Conservation (phyloP, 2,888 invertebrate genomes). For the Flabesymbios commensalis region DNA sequence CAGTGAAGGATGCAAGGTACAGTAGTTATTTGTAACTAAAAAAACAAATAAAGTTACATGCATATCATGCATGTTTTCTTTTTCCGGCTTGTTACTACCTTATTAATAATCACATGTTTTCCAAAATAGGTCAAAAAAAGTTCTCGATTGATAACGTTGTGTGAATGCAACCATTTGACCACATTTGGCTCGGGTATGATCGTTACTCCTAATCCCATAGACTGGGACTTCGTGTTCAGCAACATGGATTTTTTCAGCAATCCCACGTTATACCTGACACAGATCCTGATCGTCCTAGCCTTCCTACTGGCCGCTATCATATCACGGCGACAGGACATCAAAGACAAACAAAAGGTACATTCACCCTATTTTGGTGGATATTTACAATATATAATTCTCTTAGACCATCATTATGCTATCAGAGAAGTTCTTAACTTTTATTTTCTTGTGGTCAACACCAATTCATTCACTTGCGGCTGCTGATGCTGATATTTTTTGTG, state of each 20-base stretch:
- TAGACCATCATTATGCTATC: too few relatives aligned
- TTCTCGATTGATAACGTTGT: slow-evolving; percentile 34
- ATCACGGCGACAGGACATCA: slow-evolving; percentile 62
- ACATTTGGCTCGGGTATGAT: slow-evolving; percentile 63
- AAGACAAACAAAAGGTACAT: slow-evolving; percentile 58
- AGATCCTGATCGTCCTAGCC: slow-evolving; percentile 57
- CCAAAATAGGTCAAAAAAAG: too few relatives aligned
- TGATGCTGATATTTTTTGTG: too few relatives aligned
- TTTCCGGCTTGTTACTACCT: too few relatives aligned
- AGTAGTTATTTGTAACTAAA: neutral
- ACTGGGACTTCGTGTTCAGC: slow-evolving; percentile 63
- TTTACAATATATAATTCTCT: too few relatives aligned
- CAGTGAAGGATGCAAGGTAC: slow-evolving; percentile 34
- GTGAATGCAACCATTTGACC: slow-evolving; percentile 60
- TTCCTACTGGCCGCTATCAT: slow-evolving; percentile 61
- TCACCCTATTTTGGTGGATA: too few relatives aligned
- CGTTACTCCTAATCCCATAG: slow-evolving; percentile 63
- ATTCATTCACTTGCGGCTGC: too few relatives aligned
- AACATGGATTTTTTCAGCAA: slow-evolving; percentile 63
- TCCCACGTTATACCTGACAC: slow-evolving; percentile 62
- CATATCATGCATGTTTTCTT: neutral
- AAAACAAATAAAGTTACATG: neutral
- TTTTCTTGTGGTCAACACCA: too few relatives aligned
- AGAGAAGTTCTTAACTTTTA: too few relatives aligned
- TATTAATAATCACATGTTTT: too few relatives aligned